Evolutionary conservation across 2,113 vertebrate species (phyloP).

Genomic region (Enhydra lutris): DNA sequence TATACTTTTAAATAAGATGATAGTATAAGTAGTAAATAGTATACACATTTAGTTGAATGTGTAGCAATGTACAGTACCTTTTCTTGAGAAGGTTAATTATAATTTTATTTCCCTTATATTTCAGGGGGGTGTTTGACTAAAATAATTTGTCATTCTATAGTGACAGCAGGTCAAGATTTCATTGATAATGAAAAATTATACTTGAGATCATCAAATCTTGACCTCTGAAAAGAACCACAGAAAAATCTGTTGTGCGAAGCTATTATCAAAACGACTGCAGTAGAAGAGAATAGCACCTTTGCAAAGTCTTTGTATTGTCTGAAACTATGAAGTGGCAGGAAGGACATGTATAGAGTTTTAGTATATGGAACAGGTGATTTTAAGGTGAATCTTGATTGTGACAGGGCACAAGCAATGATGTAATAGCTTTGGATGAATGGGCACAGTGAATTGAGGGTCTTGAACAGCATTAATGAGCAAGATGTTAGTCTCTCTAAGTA

Average conservation of each 20-base stretch:
- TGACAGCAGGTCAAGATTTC: neutral
- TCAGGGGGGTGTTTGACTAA: neutral
- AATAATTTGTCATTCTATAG: slow-evolving; percentile 1
- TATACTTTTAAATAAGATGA: neutral
- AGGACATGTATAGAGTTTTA: neutral
- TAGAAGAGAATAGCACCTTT: neutral
- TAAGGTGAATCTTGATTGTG: neutral
- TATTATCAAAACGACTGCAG: neutral
- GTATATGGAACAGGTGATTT: neutral
- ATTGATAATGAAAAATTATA: neutral
- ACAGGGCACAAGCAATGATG: neutral
- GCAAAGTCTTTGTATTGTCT: neutral
- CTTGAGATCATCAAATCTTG: neutral
- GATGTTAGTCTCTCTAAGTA: neutral
- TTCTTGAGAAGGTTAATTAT: neutral
- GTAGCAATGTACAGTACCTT: neutral
- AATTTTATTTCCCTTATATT: neutral
- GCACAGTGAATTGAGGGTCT: neutral
- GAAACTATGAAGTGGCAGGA: neutral
- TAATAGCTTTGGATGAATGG: neutral
- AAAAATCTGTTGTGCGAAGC: neutral
- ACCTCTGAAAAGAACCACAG: neutral
- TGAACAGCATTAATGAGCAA: neutral
- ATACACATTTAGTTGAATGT: neutral
- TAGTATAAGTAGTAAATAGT: neutral